phyloP scores from a whole-genome alignment of 2,113 vertebrate genomes.

The Centrocercus urophasianus region DNA sequence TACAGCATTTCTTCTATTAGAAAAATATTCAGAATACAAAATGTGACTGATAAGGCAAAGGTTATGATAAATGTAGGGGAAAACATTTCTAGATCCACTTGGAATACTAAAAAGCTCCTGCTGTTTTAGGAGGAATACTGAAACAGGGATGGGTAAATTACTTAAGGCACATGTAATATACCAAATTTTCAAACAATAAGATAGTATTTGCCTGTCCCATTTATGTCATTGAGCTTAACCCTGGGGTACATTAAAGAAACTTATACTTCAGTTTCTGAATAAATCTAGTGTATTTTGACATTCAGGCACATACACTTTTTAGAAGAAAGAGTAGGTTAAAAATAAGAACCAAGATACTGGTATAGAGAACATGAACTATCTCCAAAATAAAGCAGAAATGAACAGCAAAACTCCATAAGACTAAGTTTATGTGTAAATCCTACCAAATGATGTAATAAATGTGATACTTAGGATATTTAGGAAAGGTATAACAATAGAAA shows the following conservation, averaged over 20 bases:
- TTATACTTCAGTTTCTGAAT: not conserved
- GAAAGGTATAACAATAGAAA: slow-evolving; percentile 18
- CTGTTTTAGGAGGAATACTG: not conserved
- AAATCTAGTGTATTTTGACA: not conserved
- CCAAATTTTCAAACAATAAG: not conserved
- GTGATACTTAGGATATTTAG: not conserved
- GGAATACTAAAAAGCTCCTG: not conserved
- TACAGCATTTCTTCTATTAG: not conserved
- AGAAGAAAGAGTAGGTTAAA: slow-evolving; percentile 16
- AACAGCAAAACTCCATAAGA: not conserved
- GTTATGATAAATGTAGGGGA: not conserved
- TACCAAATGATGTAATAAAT: not conserved
- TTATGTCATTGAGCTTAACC: not conserved
- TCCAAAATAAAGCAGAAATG: not conserved
- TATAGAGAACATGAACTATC: not conserved
- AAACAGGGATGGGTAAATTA: not conserved
- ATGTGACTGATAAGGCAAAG: not conserved
- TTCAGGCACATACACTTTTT: not conserved
- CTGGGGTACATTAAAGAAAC: not conserved
- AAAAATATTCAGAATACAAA: not conserved
- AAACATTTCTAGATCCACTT: not conserved
- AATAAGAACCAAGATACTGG: not conserved
- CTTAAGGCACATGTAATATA: not conserved
- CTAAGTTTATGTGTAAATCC: not conserved
- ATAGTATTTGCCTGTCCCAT: not conserved